phyloP scores from a whole-genome alignment of 2,113 vertebrate species.

The Pardalotus punctatus region DNA sequence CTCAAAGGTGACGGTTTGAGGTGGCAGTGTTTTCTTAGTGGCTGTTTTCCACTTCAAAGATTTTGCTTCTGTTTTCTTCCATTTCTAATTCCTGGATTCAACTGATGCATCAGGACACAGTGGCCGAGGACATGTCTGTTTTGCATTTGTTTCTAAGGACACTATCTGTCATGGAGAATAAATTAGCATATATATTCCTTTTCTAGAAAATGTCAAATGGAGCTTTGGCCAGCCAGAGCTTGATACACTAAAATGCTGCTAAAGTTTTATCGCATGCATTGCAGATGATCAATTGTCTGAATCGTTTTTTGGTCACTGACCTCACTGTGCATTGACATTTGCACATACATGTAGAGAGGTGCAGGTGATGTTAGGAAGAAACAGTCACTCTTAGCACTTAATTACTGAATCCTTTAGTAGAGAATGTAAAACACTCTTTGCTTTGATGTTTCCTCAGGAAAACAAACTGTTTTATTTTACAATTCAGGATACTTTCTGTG shows the following conservation, averaged over 20 bases:
- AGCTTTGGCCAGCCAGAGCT: neutral
- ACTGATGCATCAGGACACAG: neutral
- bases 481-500: neutral
- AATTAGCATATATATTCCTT: constrained; percentile 31
- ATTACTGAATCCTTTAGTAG: neutral
- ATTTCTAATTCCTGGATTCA: neutral
- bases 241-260: neutral
- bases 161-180: constrained; percentile 1
- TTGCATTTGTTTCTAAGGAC: constrained; percentile 25
- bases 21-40: neutral
- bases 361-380: neutral
- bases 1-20: neutral
- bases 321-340: neutral
- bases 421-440: neutral
- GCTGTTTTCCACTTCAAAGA: neutral
- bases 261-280: neutral
- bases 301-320: neutral
- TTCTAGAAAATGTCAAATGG: constrained; percentile 9
- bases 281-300: neutral
- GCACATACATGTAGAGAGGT: neutral
- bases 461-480: neutral
- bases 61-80: neutral
- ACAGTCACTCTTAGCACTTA: neutral
- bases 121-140: neutral
- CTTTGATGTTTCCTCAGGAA: neutral